These are phyloP conservation scores for Ptilodon capucinus DNA, from an alignment of 2,888 invertebrate genomes.

Conservation along the genomic window DNA sequence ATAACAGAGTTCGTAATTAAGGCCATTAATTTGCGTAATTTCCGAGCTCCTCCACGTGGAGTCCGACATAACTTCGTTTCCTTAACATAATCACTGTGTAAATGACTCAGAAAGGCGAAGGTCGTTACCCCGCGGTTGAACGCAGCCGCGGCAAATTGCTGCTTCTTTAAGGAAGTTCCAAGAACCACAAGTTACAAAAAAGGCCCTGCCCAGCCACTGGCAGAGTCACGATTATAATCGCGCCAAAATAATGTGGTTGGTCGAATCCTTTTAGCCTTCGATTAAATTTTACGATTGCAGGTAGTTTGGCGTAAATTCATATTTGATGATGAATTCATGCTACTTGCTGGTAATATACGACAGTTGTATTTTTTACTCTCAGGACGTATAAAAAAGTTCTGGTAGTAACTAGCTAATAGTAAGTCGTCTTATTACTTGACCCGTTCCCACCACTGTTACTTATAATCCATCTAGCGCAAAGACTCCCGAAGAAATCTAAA, in stretches of 20 bases:
- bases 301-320: slow-evolving; percentile 3
- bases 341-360: neutral
- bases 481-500: too few relatives aligned
- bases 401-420: too few relatives aligned
- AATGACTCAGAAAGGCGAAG: slow-evolving; percentile 52
- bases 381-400: too few relatives aligned
- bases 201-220: slow-evolving; percentile 34
- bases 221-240: slow-evolving; percentile 46
- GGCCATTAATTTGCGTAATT: slow-evolving; percentile 22
- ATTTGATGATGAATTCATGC: neutral
- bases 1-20: slow-evolving; percentile 3
- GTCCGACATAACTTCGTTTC: slow-evolving; percentile 32
- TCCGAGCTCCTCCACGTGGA: slow-evolving; percentile 9
- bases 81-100: slow-evolving; percentile 47
- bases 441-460: too few relatives aligned
- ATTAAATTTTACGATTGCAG: slow-evolving; percentile 13
- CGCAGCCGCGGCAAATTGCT: slow-evolving; percentile 52
- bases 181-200: slow-evolving; percentile 51
- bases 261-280: slow-evolving; percentile 16
- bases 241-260: slow-evolving; percentile 33
- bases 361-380: neutral
- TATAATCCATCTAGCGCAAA: too few relatives aligned
- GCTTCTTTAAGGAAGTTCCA: slow-evolving; percentile 54
- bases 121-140: slow-evolving; percentile 51
- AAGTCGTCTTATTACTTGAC: too few relatives aligned